These are phyloP conservation scores for Meghimatium bilineatum DNA, from an alignment of 2,888 invertebrate genomes.

Conservation along the genomic window DNA sequence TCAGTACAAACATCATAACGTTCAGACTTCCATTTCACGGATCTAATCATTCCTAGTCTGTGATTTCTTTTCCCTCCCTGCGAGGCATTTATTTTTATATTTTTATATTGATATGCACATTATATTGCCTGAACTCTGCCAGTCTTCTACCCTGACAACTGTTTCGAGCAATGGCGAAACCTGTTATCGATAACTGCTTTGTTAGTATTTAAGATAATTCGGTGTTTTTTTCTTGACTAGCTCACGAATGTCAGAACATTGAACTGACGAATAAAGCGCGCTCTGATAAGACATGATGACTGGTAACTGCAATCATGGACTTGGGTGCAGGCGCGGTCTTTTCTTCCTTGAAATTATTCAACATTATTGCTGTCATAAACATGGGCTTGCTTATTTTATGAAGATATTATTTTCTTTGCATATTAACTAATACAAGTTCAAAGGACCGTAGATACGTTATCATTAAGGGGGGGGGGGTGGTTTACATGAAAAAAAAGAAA, in stretches of 20 bases:
- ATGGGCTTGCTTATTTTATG: too few relatives aligned
- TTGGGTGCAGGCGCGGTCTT: too few relatives aligned
- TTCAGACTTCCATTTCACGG: background rate
- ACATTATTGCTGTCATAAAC: too few relatives aligned
- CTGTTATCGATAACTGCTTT: conserved; percentile 27
- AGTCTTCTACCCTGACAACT: background rate
- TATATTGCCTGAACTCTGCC: background rate
- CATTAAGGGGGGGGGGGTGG: too few relatives aligned
- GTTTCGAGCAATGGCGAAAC: background rate
- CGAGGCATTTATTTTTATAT: background rate
- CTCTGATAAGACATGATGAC: too few relatives aligned
- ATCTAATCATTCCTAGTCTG: background rate
- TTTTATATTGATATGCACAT: background rate
- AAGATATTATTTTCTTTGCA: too few relatives aligned
- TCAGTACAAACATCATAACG: background rate
- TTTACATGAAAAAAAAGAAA: too few relatives aligned
- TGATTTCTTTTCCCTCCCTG: background rate
- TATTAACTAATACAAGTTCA: too few relatives aligned
- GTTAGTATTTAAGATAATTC: background rate
- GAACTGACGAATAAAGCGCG: background rate
- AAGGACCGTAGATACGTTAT: too few relatives aligned
- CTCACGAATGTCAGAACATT: background rate
- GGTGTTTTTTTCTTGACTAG: background rate
- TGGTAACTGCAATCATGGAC: too few relatives aligned
- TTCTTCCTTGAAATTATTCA: too few relatives aligned